Evolutionary conservation across 2,888 invertebrate species (phyloP), one percentile per base, ranked within the genome.

Genomic region (Deroplatys truncata): DNA sequence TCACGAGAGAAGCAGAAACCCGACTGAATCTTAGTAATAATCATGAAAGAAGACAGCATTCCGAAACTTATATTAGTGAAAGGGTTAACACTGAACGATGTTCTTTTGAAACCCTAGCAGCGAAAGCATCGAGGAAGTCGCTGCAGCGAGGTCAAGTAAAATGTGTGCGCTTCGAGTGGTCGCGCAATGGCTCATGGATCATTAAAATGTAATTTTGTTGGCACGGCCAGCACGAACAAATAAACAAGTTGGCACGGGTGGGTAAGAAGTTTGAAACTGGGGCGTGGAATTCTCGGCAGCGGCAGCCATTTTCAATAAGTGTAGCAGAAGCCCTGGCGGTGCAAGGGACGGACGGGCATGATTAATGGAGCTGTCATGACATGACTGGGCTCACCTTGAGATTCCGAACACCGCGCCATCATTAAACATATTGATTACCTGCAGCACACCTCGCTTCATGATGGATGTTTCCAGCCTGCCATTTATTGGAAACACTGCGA

Each of bases 321-420:
- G 82, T 35, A 83, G 82, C 82, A 31, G 43, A 35, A 35, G n/a
- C 29, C 82, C 82, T 83, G 82, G 87, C 28, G 87, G 28, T 85
- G 85, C 83, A 83, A 56, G 89, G 89, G 89, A 83, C 29, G 83
- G 85, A 82, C 83, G 89, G 56, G 83, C 28, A 85, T 90, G 90
- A 90, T 90, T 90, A 90, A 90, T 90, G 85, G 89, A 90, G 84
- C 31, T 86, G 85, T 56, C 90, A 88, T 90, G 88, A 88, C 90
- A 84, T 84, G 88, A 88, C 84, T 87, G n/a, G 88, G n/a, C 28
- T 90, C 85, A 88, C 90, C 90, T 90, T 88, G 90, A 86, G 90
- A 88, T 89, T 89, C 89, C 89, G 84, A 83, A 87, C 87, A 82
- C 82, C 28, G 49, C 49, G 35, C 85, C 87, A 82, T 87, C 87